Base-by-base conservation (phyloP, 1,140 invertebrate species). In the Listronotus oregonensis region DNA sequence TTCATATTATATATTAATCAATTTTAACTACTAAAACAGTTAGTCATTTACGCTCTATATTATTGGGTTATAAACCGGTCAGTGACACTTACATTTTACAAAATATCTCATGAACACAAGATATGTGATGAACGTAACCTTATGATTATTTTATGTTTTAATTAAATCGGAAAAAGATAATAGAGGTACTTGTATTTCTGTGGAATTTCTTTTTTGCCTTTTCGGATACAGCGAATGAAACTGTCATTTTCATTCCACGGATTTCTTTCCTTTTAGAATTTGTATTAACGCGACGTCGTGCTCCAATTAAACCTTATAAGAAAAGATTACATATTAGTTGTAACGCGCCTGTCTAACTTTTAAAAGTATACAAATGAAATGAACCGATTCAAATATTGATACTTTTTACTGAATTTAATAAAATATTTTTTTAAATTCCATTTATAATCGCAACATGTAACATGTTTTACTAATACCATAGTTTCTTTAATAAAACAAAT, bases 61-160 rank as follows among this genome's bases (percentile, higher is more conserved):
- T 27, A 27, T 3, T 27, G 5, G 21, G 21, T 5, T 27, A 42
- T 42, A 42, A 12, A 18, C 43, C 43, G 43, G 43, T 60, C 18
- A 60, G 34, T 60, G 14, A 46, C 14, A 15, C 43, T 3, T 7
- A 6, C 17, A 27, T 32, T 34, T 10, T 18, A 39, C 58, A 17
- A 54, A 37, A 27, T 49, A 68, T 64, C 34, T 60, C 31, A 61
- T 14, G 57, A 60, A 55, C 56, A 58, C 64, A 52, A 71, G 65
- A 46, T 46, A 71, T 71, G 55, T 58, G 42, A 64, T 47, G 57
- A 58, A 71, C 60, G 69, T 71, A 68, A 54, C 49, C 69, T 68
- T 71, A 71, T 66, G 69, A 61, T 68, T 68, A 71, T 71, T 71
- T 71, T 71, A 71, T 71, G 70, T 71, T 71, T 71, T 71, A 71